Evolutionary conservation across 2,888 invertebrate genomes (phyloP), one percentile per base, ranked within the genome.

Genomic region (Schizotus pectinicornis): DNA sequence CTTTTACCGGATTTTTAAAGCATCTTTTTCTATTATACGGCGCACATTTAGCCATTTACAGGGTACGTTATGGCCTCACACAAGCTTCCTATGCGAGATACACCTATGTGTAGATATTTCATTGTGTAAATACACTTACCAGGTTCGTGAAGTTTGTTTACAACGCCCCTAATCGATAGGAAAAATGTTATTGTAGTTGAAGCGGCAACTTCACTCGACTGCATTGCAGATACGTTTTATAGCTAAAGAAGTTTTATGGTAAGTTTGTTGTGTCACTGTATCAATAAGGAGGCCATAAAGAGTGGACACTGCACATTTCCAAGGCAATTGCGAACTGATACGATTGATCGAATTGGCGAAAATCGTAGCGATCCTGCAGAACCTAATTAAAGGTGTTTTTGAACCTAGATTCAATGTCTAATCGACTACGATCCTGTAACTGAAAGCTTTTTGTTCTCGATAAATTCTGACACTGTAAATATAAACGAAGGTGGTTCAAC

Each of bases 161-260:
- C 51, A 50, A 35, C 50, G 50, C 45, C 39, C 30, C 36, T 33
- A 59, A 59, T 59, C 59, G 55, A 55, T 55, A 47, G 49, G 59
- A 55, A 59, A 59, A 59, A 59, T 55, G 51, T 59, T 55, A 59
- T 59, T 55, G 42, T 48, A 22, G 41, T 42, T 30, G 39, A 12
- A 51, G 50, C 47, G 8, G 46, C 7, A 55, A 41, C 14, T 55
- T 54, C 35, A 36, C 41, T 45, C 30, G 33, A 48, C 59, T 59
- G 59, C 59, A 59, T 51, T 59, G 59, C 59, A 59, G 59, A 59
- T 59, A 52, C 50, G 36, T 46, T 49, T 43, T 47, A 48, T 33
- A n/a, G 46, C 45, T 36, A 32, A 53, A 34, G 14, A 53, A 32
- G 35, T 34, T 52, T 43, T 35, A 35, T 6, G n/a, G 11, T 11